Conservation (phyloP, 92 coral and sea anemone genomes). For the Paragorgia papillata region DNA sequence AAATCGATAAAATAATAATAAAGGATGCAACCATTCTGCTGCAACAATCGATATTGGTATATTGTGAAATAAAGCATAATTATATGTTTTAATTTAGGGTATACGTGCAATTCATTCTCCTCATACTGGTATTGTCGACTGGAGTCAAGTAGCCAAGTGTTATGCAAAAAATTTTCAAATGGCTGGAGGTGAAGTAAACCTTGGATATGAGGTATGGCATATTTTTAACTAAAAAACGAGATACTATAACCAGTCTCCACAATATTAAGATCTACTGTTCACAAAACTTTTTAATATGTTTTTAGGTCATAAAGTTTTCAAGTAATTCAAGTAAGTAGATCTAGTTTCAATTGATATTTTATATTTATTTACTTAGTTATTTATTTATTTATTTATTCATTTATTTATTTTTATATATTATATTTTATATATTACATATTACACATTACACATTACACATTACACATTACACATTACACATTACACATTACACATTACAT, state of each 20-base stretch:
- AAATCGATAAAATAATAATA: too few relatives aligned
- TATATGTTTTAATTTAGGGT: too few relatives aligned
- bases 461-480: neutral
- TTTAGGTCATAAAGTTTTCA: conserved; percentile 85
- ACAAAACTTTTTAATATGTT: neutral
- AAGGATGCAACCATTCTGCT: too few relatives aligned
- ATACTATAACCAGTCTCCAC: too few relatives aligned
- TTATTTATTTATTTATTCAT: too few relatives aligned
- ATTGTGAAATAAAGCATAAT: too few relatives aligned
- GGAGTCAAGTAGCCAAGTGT: conserved; percentile 86
- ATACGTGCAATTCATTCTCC: conserved; percentile 93
- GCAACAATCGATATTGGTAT: too few relatives aligned
- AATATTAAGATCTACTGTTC: too few relatives aligned
- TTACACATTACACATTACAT: neutral
- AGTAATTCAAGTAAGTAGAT: conserved; percentile 47
- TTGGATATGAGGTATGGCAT: conserved; percentile 75
- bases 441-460: neutral
- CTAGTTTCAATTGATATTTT: neutral
- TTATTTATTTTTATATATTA: too few relatives aligned
- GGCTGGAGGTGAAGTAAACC: conserved; percentile 85
- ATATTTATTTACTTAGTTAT: too few relatives aligned
- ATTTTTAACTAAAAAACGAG: too few relatives aligned
- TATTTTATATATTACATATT: too few relatives aligned
- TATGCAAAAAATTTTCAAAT: conserved; percentile 86
- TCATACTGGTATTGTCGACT: conserved; percentile 94